Conservation (phyloP, 1,140 invertebrate species). For the Bradysia coprophila region DNA sequence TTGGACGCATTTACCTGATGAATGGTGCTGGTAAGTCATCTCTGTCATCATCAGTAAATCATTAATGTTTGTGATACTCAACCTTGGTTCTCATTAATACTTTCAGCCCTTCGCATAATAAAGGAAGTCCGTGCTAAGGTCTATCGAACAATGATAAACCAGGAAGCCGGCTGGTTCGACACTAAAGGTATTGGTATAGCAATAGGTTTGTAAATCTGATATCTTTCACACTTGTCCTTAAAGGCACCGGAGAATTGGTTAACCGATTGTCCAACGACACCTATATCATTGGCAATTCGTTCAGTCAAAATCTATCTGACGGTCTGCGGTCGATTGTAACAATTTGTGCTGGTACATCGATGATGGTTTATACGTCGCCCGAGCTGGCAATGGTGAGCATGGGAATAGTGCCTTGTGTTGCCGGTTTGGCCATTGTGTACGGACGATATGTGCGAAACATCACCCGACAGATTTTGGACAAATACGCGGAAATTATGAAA, state of each 20-base stretch:
- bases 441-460: slow-evolving; percentile 75
- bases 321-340: slow-evolving; percentile 73
- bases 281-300: slow-evolving; percentile 72
- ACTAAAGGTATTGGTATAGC: no score
- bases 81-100: neutral
- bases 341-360: slow-evolving; percentile 64
- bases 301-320: slow-evolving; percentile 89
- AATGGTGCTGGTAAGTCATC: slow-evolving; percentile 24
- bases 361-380: slow-evolving; percentile 88
- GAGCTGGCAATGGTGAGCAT: slow-evolving; percentile 70
- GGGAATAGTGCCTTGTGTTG: slow-evolving; percentile 74
- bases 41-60: neutral
- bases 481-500: slow-evolving; percentile 64
- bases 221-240: no score
- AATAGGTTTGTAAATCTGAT: no score
- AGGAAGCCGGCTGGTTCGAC: slow-evolving; percentile 91
- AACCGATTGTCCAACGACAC: slow-evolving; percentile 83
- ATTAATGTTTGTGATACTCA: slow-evolving; percentile 1
- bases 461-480: slow-evolving; percentile 66
- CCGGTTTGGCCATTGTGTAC: slow-evolving; percentile 69
- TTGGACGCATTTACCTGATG: slow-evolving; percentile 69
- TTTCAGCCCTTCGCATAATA: slow-evolving; percentile 47
- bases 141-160: slow-evolving; percentile 67
- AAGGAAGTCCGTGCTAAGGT: slow-evolving; percentile 60
- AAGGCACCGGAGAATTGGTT: slow-evolving; percentile 91